Evolutionary conservation across 2,888 invertebrate genomes (phyloP).

Genomic region (Clanis bilineata): DNA sequence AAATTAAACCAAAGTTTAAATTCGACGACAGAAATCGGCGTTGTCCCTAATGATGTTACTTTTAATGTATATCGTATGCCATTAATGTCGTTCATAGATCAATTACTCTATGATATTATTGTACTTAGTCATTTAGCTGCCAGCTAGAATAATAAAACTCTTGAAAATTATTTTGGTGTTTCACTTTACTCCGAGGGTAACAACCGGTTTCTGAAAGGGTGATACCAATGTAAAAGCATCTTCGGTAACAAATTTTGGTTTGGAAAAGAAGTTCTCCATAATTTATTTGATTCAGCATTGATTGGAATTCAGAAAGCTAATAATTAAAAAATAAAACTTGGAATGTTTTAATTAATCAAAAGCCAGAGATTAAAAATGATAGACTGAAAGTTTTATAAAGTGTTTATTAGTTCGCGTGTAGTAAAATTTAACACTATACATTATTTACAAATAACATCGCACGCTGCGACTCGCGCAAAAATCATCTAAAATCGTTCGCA

Average conservation of each 20-base stretch:
- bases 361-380: background rate
- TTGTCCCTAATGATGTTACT: constrained; percentile 22
- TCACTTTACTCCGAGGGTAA: too few species aligned
- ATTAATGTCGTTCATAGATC: constrained; percentile 60
- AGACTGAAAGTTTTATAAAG: too few species aligned
- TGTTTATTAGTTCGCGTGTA: constrained; percentile 59
- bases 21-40: constrained; percentile 46
- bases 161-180: constrained; percentile 27
- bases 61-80: constrained; percentile 61
- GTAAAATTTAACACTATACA: constrained; percentile 67
- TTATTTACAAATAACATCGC: constrained; percentile 53
- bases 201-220: too few species aligned
- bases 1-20: constrained; percentile 58
- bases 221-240: too few species aligned
- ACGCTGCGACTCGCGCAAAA: constrained; percentile 34
- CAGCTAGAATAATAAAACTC: constrained; percentile 56
- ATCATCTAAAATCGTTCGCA: constrained; percentile 42
- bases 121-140: constrained; percentile 69
- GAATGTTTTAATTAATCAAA: too few species aligned
- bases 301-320: too few species aligned
- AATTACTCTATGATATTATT: constrained; percentile 54
- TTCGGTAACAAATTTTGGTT: too few species aligned
- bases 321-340: too few species aligned
- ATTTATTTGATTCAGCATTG: too few species aligned
- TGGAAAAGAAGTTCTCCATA: too few species aligned